Percentiles rank a stretch among this genome's conserved stretches.
Conservation (phyloP, 2,888 invertebrate species). For the Tigriopus californicus region DNA sequence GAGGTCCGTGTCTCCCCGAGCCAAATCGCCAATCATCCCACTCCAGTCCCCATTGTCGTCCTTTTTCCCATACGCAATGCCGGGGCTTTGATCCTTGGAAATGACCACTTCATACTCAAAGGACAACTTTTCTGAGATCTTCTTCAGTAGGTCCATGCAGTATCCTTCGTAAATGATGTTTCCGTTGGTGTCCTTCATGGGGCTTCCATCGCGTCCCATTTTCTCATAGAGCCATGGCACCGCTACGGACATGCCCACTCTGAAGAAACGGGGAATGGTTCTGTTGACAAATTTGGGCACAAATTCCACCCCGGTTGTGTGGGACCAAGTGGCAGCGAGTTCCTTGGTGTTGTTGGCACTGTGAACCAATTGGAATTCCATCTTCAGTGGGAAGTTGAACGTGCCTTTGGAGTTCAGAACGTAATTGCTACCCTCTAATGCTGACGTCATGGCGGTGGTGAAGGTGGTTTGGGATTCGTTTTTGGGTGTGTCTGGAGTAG, state of each 20-base stretch:
- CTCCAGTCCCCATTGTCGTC: constrained; percentile 52
- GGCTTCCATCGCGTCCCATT: not conserved
- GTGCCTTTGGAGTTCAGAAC: too few relatives aligned
- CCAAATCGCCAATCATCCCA: constrained; percentile 63
- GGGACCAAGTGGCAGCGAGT: not conserved
- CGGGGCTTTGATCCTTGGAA: not conserved
- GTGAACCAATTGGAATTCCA: too few relatives aligned
- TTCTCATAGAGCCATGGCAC: not conserved
- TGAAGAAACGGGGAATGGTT: not conserved
- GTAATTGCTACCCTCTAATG: too few relatives aligned
- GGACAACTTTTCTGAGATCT: constrained; percentile 47
- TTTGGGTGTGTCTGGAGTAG: not conserved
- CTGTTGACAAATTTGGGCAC: not conserved
- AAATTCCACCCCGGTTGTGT: not conserved
- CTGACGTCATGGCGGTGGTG: not conserved
- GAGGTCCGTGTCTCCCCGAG: constrained; percentile 60
- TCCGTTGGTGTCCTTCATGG: not conserved
- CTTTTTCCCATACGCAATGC: constrained; percentile 42
- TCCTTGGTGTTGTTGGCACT: too few relatives aligned
- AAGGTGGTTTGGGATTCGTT: not conserved
- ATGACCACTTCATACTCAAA: constrained; percentile 65
- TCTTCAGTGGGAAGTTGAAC: too few relatives aligned
- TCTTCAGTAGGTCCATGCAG: constrained; percentile 36
- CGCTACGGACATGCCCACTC: not conserved
- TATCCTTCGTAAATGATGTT: constrained; percentile 2